Conservation (phyloP, 2,797 vertebrate genomes). For the Acipenser oxyrinchus region DNA sequence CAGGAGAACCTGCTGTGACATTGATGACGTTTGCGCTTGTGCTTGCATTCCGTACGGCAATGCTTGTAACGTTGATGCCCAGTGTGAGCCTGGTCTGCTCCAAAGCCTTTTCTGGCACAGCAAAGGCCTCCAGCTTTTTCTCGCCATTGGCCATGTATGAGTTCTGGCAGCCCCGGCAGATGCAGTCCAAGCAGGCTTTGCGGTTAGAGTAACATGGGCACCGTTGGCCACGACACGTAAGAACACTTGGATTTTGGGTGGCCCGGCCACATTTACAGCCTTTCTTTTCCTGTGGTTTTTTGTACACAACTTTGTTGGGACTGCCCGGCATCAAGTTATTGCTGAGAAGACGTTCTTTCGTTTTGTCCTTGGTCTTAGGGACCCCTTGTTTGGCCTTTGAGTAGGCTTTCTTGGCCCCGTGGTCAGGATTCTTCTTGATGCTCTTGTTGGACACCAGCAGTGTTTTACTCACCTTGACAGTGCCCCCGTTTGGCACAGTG, state of each 20-base stretch:
- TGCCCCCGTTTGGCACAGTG: constrained; percentile 84
- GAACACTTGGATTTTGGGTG: constrained; percentile 98
- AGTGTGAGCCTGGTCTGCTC: constrained; percentile 97
- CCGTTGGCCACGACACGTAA: constrained; percentile 97
- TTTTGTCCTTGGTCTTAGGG: constrained; percentile 84
- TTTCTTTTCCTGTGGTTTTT: constrained; percentile 97
- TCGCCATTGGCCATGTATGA: constrained; percentile 99
- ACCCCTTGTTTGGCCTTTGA: constrained; percentile 84
- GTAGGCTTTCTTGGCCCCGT: constrained; percentile 87
- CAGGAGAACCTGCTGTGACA: constrained; percentile 68
- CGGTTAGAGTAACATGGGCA: constrained; percentile 99
- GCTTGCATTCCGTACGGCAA: constrained; percentile 69
- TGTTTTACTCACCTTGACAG: constrained; percentile 85
- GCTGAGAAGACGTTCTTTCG: constrained; percentile 76
- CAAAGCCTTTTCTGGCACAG: constrained; percentile 96
- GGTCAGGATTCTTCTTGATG: constrained; percentile 86
- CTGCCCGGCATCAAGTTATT: constrained; percentile 83
- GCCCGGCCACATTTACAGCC: constrained; percentile 98
- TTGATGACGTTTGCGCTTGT: constrained; percentile 83
- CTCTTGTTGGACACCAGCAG: constrained; percentile 80
- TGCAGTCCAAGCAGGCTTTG: constrained; percentile 98
- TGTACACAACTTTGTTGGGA: constrained; percentile 94
- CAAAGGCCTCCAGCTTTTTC: constrained; percentile 98
- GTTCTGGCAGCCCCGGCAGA: constrained; percentile 99
- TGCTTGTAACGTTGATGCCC: constrained; percentile 98